These are phyloP conservation scores for Lutraria rhynchaena DNA, from an alignment of 1,140 invertebrate species.

Conservation along the genomic window DNA sequence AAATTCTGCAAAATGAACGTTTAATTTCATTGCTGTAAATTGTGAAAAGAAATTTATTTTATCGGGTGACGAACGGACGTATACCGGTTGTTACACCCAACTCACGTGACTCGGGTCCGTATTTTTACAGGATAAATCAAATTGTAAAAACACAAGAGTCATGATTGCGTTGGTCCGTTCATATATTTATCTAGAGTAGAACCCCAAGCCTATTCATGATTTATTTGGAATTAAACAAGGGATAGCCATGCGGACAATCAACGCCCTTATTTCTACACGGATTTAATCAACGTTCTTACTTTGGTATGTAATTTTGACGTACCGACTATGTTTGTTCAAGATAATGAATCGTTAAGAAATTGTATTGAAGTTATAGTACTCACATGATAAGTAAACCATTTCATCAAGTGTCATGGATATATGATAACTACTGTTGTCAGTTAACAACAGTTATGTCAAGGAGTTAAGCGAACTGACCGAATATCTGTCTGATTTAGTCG, in stretches of 20 bases:
- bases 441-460: neutral
- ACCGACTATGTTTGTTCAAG: constrained; percentile 2
- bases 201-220: neutral
- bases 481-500: neutral
- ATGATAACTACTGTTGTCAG: neutral
- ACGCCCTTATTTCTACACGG: too few species aligned
- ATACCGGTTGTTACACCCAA: too few species aligned
- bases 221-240: constrained; percentile 24
- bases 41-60: too few species aligned
- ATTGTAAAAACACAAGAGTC: neutral
- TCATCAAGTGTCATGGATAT: neutral
- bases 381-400: too few species aligned
- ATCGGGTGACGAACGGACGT: too few species aligned
- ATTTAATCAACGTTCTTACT: neutral
- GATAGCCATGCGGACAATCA: constrained; percentile 15
- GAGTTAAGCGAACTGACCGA: neutral
- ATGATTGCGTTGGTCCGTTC: neutral
- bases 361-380: constrained; percentile 20
- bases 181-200: neutral
- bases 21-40: too few species aligned
- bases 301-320: constrained; percentile 10
- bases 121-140: neutral
- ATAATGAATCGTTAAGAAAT: constrained; percentile 37
- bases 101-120: too few species aligned
- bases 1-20: too few species aligned